Percentiles rank a stretch among this genome's conserved stretches.
These are phyloP conservation scores for Geophilus truncorum DNA, from an alignment of 2,888 invertebrate species.

Conservation along the genomic window DNA sequence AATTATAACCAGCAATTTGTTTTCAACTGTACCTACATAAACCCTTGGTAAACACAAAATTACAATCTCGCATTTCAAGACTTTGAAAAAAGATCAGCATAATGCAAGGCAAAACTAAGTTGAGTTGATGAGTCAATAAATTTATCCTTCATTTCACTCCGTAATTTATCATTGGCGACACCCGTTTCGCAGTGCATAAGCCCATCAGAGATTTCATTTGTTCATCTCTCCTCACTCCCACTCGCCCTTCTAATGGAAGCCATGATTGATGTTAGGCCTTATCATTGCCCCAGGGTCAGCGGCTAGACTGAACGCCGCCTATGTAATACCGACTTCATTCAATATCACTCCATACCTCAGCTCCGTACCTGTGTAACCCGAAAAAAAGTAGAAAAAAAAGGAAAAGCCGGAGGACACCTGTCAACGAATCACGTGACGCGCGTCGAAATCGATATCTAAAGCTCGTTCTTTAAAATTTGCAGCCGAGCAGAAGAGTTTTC, in stretches of 20 bases:
- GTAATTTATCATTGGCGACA: not conserved
- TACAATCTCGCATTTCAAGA: not conserved
- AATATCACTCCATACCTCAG: constrained; percentile 8
- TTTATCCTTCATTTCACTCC: not conserved
- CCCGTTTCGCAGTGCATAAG: not conserved
- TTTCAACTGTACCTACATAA: too few relatives aligned
- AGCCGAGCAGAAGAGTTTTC: not conserved
- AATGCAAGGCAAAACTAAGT: not conserved
- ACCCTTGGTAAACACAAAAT: not conserved
- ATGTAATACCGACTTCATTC: constrained; percentile 6
- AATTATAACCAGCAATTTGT: too few relatives aligned
- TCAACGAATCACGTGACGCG: not conserved
- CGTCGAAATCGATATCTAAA: not conserved
- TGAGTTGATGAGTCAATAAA: constrained; percentile 7
- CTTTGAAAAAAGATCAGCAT: not conserved
- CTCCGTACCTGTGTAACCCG: not conserved
- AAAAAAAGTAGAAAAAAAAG: too few relatives aligned
- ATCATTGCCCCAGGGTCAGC: constrained; percentile 14
- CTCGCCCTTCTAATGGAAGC: constrained; percentile 3
- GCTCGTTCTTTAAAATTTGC: not conserved
- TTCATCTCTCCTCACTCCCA: not conserved
- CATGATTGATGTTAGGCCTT: constrained; percentile 11
- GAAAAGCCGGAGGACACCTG: constrained; percentile 14
- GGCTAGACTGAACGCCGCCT: constrained; percentile 2
- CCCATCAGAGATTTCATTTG: constrained; percentile 1